phyloP scores from a whole-genome alignment of 2,888 invertebrate genomes.

The Auanema sp. region DNA sequence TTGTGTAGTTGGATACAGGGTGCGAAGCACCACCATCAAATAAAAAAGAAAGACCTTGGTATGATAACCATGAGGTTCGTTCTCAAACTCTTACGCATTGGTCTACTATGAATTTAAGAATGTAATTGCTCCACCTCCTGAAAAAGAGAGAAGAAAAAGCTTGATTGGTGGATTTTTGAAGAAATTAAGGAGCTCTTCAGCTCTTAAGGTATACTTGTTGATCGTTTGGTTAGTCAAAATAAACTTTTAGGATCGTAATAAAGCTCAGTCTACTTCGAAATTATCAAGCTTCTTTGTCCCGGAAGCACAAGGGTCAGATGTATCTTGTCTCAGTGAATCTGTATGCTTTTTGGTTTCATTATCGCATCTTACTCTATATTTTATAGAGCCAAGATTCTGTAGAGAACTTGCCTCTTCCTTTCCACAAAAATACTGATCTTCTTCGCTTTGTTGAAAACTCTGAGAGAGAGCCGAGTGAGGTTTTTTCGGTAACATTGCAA shows the following conservation, averaged over 20 bases:
- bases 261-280: not conserved
- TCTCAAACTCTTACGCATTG: too few species aligned
- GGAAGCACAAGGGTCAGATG: not conserved
- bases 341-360: not conserved
- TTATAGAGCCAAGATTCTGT: not conserved
- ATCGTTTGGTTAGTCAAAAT: not conserved
- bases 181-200: not conserved
- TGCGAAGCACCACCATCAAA: not conserved
- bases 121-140: not conserved
- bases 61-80: not conserved
- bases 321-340: not conserved
- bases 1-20: too few species aligned
- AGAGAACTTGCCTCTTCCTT: not conserved
- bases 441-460: not conserved
- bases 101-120: too few species aligned
- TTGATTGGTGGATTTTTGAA: not conserved
- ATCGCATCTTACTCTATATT: not conserved
- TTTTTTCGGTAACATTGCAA: not conserved
- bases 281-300: not conserved
- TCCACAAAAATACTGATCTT: not conserved
- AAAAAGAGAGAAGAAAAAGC: slow-evolving; percentile 1
- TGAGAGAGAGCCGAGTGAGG: not conserved
- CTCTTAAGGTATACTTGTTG: not conserved
- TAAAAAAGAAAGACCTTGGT: slow-evolving; percentile 5
- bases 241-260: not conserved